Evolutionary conservation across 2,113 vertebrate genomes (phyloP).

Genomic region (Vulpes vulpes): DNA sequence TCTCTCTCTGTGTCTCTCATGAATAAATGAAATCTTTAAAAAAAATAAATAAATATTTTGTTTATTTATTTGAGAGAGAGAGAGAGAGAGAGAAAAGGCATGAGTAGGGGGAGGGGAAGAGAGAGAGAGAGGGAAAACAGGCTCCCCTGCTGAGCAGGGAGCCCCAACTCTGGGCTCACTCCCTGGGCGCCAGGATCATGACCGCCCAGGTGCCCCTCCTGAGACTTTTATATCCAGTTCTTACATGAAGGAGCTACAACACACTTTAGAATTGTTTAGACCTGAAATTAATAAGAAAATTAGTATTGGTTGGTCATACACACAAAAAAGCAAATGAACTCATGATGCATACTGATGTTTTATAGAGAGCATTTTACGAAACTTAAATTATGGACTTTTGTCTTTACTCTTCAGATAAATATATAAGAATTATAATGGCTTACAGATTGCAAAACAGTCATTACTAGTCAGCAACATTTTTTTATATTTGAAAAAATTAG

Average conservation of each 20-base stretch:
- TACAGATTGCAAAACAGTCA: background rate
- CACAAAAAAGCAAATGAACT: background rate
- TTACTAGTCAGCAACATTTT: background rate
- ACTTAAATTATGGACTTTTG: background rate
- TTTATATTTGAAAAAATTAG: background rate
- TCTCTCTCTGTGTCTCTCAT: too few species aligned
- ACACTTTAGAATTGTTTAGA: background rate
- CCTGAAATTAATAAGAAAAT: background rate
- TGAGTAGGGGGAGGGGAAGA: too few species aligned
- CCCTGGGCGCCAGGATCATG: too few species aligned
- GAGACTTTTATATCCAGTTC: background rate
- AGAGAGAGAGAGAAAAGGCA: too few species aligned
- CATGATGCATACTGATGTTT: background rate
- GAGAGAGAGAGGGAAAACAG: too few species aligned
- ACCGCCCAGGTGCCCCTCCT: too few species aligned
- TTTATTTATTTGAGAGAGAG: too few species aligned
- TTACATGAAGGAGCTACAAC: background rate
- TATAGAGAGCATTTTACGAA: background rate
- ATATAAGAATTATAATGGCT: conserved; percentile 34
- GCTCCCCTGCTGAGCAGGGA: too few species aligned
- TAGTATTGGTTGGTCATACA: background rate
- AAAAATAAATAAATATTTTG: too few species aligned
- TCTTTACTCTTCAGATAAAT: conserved; percentile 4
- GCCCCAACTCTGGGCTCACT: too few species aligned
- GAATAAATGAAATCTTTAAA: too few species aligned